A percentile compares a stretch with the other conserved stretches of the same genome.
These are phyloP conservation scores for Clitarchus hookeri DNA, from an alignment of 2,888 invertebrate species.

Conservation along the genomic window DNA sequence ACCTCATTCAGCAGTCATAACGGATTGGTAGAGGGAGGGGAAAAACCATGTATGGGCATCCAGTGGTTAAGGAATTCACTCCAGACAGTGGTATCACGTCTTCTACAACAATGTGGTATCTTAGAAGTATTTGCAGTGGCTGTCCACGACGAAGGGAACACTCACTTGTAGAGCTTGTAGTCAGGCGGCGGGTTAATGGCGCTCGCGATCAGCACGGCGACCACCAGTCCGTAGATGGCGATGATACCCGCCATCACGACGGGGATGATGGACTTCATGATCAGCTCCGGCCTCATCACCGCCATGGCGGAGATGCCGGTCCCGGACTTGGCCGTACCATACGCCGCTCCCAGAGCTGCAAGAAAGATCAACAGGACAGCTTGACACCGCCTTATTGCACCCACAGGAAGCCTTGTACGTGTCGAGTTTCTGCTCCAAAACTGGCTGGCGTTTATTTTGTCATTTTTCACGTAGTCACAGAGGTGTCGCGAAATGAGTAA, in stretches of 20 bases:
- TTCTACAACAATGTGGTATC: too few relatives aligned
- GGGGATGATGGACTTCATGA: constrained; percentile 70
- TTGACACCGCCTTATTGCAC: background rate
- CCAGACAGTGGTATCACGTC: too few relatives aligned
- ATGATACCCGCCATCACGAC: constrained; percentile 66
- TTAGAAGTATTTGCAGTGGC: too few relatives aligned
- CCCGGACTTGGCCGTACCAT: constrained; percentile 69
- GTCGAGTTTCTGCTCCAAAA: too few relatives aligned
- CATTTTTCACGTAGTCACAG: too few relatives aligned
- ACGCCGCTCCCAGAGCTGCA: constrained; percentile 63
- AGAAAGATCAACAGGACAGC: constrained; percentile 1
- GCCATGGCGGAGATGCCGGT: constrained; percentile 70
- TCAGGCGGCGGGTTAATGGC: constrained; percentile 51
- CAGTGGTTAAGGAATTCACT: too few relatives aligned
- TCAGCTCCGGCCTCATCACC: constrained; percentile 66
- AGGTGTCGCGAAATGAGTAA: too few relatives aligned
- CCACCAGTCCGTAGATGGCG: constrained; percentile 68
- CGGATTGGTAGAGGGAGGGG: too few relatives aligned
- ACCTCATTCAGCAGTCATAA: too few relatives aligned
- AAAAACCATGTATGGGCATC: too few relatives aligned
- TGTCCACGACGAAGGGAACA: background rate
- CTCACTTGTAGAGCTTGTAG: constrained; percentile 54
- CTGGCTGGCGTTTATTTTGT: too few relatives aligned
- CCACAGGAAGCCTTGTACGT: too few relatives aligned
- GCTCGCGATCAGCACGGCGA: constrained; percentile 65